Evolutionary conservation across 2,888 invertebrate genomes (phyloP).

Genomic region (Achlya flavicornis): DNA sequence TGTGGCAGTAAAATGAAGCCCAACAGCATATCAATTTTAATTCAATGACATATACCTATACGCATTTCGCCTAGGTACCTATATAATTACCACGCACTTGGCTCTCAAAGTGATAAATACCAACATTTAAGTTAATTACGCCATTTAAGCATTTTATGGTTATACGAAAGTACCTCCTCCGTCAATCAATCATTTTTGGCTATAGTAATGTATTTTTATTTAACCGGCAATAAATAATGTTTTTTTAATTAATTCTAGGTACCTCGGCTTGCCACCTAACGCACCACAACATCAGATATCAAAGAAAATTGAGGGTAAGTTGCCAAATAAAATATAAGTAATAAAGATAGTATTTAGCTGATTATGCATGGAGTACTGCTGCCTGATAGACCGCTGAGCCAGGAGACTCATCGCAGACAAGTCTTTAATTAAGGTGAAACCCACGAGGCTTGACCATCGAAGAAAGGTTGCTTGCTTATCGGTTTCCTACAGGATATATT

Average conservation of each 20-base stretch:
- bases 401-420: too few species aligned
- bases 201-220: not conserved
- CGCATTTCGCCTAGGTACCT: not conserved
- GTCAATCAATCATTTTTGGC: not conserved
- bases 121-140: not conserved
- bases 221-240: too few species aligned
- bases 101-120: not conserved
- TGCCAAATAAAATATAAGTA: not conserved
- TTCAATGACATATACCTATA: not conserved
- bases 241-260: constrained; percentile 65
- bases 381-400: too few species aligned
- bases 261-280: constrained; percentile 82
- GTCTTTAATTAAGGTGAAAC: too few species aligned
- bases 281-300: constrained; percentile 84
- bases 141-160: not conserved
- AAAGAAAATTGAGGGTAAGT: constrained; percentile 87
- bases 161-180: not conserved
- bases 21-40: not conserved
- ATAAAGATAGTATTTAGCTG: too few species aligned
- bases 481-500: too few species aligned
- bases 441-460: too few species aligned
- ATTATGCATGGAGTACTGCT: too few species aligned
- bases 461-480: too few species aligned
- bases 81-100: not conserved
- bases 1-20: not conserved